Base-by-base conservation (phyloP, 2,888 invertebrate genomes). In the Sminthurides aquaticus region DNA sequence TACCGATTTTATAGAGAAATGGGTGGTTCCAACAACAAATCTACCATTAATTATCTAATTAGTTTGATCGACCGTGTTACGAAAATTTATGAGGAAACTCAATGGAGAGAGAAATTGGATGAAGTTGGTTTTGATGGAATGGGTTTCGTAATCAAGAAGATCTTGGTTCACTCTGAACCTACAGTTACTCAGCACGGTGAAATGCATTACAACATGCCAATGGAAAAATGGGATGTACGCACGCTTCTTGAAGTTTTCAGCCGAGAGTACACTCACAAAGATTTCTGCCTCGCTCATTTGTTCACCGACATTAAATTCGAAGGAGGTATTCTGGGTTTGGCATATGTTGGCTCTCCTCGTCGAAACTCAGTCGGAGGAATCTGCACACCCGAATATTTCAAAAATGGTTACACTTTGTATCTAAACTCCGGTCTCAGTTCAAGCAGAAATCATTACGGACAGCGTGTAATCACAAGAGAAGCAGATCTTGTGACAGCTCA, bases 251-350 rank as follows among this genome's bases (percentile, higher is more conserved):
- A 95, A 86, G 92, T 93, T 68, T 95, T 94, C 79, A 93, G 93
- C 79, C 85, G 93, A 74, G 93, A 93, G 80, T 91, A 89, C 77
- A 91, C 91, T 60, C 93, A 94, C 80, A 92, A 93, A 81, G 92
- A 92, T 79, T 96, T 92, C 82, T 97, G 97, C 80, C 82, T 97
- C 77, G 95, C 95, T 61, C 97, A 97, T 80, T 84, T 97, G 75
- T 97, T 97, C 81, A 97, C 96, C 67, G 94, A 95, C 81, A 87
- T 95, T 66, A 91, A 93, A 81, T 97, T 97, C 79, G 91, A 93
- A 80, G 92, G 93, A 71, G 96, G 96, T 65, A 95, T 96, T 75
- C 84, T 97, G 69, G 97, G 96, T 29, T 82, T 97, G 73, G 97
- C 96, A 55, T 97, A 96, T 80, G 96, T 97, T 67, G 96, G 95